phyloP scores from a whole-genome alignment of 2,888 invertebrate genomes.

The Eupithecia abbreviata region DNA sequence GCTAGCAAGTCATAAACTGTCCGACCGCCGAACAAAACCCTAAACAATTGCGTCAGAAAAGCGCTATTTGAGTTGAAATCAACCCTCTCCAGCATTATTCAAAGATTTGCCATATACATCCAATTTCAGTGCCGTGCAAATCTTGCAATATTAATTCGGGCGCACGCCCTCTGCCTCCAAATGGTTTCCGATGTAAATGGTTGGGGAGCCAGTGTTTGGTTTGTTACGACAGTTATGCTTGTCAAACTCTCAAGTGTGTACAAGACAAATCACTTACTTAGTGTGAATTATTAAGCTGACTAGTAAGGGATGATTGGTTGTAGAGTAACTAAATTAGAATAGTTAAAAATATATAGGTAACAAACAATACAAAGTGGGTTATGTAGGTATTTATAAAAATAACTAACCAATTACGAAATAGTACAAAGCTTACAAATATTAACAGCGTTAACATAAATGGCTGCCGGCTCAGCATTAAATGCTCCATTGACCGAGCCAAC shows the following conservation, averaged over 20 bases:
- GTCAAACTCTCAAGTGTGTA: constrained; percentile 10
- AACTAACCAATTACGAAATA: no score
- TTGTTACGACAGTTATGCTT: not conserved
- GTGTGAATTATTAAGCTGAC: not conserved
- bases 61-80: constrained; percentile 6
- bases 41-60: constrained; percentile 5
- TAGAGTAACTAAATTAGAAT: not conserved
- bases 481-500: no score
- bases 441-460: no score
- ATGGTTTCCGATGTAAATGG: constrained; percentile 29
- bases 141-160: constrained; percentile 43
- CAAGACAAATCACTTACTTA: not conserved
- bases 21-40: not conserved
- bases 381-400: no score
- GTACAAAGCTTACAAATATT: no score
- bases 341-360: no score
- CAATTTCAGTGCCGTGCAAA: constrained; percentile 31
- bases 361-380: no score
- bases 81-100: constrained; percentile 22
- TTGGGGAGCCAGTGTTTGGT: constrained; percentile 8
- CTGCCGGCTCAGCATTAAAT: no score
- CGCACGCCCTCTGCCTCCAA: constrained; percentile 30
- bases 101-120: constrained; percentile 29
- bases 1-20: not conserved
- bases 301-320: not conserved